Conservation (phyloP, 2,113 vertebrate species). For the Meleagris gallopavo region DNA sequence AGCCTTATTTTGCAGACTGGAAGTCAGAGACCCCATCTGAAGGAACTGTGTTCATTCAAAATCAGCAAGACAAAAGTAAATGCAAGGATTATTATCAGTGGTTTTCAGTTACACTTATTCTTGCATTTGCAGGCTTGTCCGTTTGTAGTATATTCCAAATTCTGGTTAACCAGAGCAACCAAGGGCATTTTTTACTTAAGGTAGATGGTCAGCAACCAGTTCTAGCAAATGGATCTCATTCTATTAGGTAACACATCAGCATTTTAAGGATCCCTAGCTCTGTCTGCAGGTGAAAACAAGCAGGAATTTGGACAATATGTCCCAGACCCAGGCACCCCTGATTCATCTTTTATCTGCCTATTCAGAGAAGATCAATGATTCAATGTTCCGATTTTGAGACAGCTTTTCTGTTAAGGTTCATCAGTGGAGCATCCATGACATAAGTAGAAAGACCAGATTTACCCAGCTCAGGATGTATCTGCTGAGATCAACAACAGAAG, state of each 20-base stretch:
- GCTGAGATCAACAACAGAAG: not conserved
- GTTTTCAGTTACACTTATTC: not conserved
- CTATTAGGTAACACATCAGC: not conserved
- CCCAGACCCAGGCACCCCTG: not conserved
- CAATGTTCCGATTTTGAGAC: not conserved
- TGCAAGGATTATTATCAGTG: not conserved
- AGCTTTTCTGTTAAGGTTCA: not conserved
- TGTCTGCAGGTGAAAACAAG: not conserved
- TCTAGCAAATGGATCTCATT: not conserved
- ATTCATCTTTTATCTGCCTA: not conserved
- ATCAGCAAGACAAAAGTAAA: not conserved
- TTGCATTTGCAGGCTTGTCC: not conserved
- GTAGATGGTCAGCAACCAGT: not conserved
- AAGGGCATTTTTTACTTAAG: not conserved
- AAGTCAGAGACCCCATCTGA: not conserved
- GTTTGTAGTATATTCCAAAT: not conserved
- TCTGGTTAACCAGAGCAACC: not conserved
- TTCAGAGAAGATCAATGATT: not conserved
- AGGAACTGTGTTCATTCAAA: not conserved
- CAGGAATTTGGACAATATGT: not conserved
- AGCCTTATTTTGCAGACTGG: not conserved
- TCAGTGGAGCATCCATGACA: not conserved
- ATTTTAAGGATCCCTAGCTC: not conserved
- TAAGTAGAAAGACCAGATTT: not conserved
- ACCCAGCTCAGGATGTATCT: not conserved